phyloP scores from a whole-genome alignment of 2,113 vertebrate genomes.

The Poeciliopsis prolifica region DNA sequence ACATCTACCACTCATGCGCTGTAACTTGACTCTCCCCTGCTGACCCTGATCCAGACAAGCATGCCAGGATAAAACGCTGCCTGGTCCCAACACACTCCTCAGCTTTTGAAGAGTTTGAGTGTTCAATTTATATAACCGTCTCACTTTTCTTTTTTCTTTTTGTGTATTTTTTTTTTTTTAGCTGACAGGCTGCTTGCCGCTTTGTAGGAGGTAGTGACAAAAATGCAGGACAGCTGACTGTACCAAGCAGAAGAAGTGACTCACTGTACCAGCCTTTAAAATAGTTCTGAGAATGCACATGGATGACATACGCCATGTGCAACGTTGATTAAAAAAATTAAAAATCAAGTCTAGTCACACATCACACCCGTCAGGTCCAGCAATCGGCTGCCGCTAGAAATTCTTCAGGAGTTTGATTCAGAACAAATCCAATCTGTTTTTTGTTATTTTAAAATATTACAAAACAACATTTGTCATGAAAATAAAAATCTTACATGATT shows the following conservation, averaged over 20 bases:
- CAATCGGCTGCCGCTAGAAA: neutral
- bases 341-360: slow-evolving; percentile 37
- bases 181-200: slow-evolving; percentile 66
- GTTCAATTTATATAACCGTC: slow-evolving; percentile 77
- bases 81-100: slow-evolving; percentile 29
- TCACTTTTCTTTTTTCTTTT: slow-evolving; percentile 51
- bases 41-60: slow-evolving; percentile 62
- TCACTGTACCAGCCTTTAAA: slow-evolving; percentile 62
- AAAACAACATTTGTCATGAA: too few relatives aligned
- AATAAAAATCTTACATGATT: neutral
- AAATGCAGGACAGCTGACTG: slow-evolving; percentile 76
- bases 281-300: slow-evolving; percentile 74
- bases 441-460: neutral
- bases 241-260: slow-evolving; percentile 72
- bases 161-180: slow-evolving; percentile 24
- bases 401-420: neutral
- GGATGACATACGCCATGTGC: slow-evolving; percentile 69
- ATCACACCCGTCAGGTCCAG: slow-evolving; percentile 2
- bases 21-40: slow-evolving; percentile 60
- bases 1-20: slow-evolving; percentile 52
- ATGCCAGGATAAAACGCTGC: slow-evolving; percentile 57
- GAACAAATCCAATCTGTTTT: neutral
- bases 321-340: slow-evolving; percentile 49
- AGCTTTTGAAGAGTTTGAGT: slow-evolving; percentile 55
- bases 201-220: slow-evolving; percentile 77